Base-by-base conservation (phyloP, 2,888 invertebrate genomes). In the Acleris laterana region DNA sequence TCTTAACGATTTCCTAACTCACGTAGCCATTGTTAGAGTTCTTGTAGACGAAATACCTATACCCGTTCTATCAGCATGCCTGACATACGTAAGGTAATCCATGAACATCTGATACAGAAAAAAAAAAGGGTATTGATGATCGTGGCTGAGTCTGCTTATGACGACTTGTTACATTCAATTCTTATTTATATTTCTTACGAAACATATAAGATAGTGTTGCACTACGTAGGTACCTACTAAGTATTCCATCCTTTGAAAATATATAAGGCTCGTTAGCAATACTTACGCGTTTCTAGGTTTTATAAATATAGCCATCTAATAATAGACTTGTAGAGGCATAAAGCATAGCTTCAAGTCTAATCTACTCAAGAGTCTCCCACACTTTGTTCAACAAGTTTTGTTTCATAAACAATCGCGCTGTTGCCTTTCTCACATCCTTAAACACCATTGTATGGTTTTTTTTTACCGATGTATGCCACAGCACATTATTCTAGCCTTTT, bases 361-460 rank as follows among this genome's bases (percentile, higher is more conserved):
- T 58, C 28, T 13, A 17, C 57, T 49, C 58, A 16, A 16, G 48
- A 28, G 22, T 32, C 48, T 64, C 62, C 69, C 58, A 51, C 68
- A 63, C 61, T 55, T 65, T 70, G 68, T 69, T 62, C 62, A 68
- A 71, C 62, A 63, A 65, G 70, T 71, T 73, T 73, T 72, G 74
- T 82, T 80, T 78, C 74, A 73, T 75, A 74, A 79, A 75, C 73
- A 73, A 68, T 69, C 71, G 52, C 63, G 67, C 75, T 76, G 72
- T 77, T 81, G 79, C 76, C 73, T 77, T 82, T 82, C 76, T 77
- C 81, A 83, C 78, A 82, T 82, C 80, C 81, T 82, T 75, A 64
- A 69, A 59, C 64, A 61, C 76, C 71, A 81, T 83, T 85, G 80
- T 82, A 69, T 68, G 58, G 58, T 72, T 77, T 78, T 78, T 79